These are phyloP conservation scores for Seriola dumerili DNA, from an alignment of 2,113 vertebrate species.

Conservation along the genomic window DNA sequence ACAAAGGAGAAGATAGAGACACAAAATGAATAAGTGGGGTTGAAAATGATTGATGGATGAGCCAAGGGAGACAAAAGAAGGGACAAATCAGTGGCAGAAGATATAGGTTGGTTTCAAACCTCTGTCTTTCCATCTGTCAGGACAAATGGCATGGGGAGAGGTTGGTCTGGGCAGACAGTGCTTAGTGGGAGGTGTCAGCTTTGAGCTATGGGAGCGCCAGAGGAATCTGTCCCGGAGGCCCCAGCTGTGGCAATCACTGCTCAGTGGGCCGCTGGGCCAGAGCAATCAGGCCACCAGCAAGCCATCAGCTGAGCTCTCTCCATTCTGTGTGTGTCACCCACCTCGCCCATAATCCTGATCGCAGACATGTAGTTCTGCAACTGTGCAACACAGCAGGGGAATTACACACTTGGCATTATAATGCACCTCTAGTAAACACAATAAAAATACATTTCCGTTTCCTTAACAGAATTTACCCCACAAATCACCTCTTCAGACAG, in stretches of 20 bases:
- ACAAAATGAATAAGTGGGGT: conserved; percentile 57
- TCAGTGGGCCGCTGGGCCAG: conserved; percentile 81
- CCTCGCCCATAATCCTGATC: conserved; percentile 76
- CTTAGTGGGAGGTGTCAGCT: conserved; percentile 80
- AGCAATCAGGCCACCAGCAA: conserved; percentile 86
- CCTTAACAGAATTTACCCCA: neutral
- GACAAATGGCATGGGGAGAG: conserved; percentile 78
- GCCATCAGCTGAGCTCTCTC: conserved; percentile 82
- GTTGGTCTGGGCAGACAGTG: conserved; percentile 74
- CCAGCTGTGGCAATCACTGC: conserved; percentile 84
- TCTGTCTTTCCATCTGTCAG: conserved; percentile 78
- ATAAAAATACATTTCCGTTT: conserved; percentile 5
- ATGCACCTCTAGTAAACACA: conserved; percentile 28
- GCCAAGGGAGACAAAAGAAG: conserved; percentile 65
- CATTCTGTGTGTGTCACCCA: conserved; percentile 58
- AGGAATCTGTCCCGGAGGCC: conserved; percentile 81
- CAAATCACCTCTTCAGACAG: neutral
- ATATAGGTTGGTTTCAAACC: conserved; percentile 73
- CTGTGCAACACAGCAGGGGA: conserved; percentile 39
- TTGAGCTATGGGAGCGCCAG: conserved; percentile 78
- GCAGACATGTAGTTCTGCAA: conserved; percentile 43
- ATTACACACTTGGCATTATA: conserved; percentile 54
- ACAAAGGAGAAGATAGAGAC: conserved; percentile 50
- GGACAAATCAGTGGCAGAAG: conserved; percentile 70
- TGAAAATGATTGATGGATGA: conserved; percentile 75